Percentiles rank a stretch among this genome's conserved stretches.
Conservation (phyloP, 2,113 vertebrate species). For the Lamprotornis superbus region DNA sequence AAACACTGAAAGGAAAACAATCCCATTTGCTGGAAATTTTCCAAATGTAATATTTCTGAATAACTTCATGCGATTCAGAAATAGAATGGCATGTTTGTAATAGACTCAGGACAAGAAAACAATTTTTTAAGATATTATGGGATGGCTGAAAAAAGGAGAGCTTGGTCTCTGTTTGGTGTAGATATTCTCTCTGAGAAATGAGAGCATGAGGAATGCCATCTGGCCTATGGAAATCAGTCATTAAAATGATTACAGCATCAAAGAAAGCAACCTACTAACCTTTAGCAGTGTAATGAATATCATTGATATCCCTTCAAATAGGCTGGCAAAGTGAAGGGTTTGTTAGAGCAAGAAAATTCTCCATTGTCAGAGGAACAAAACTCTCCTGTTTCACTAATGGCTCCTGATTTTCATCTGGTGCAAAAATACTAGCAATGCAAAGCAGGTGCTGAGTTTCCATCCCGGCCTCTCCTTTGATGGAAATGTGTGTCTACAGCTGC, state of each 20-base stretch:
- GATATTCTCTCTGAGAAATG: neutral
- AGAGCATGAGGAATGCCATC: constrained; percentile 1
- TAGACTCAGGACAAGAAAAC: neutral
- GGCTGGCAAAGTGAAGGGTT: neutral
- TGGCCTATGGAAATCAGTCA: neutral
- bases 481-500: neutral
- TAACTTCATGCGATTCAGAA: neutral
- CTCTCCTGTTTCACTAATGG: neutral
- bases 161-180: neutral
- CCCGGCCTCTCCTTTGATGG: neutral
- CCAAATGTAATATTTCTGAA: neutral
- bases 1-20: neutral
- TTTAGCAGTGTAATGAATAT: neutral
- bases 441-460: neutral
- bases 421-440: neutral
- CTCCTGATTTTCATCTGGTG: neutral
- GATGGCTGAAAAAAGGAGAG: neutral
- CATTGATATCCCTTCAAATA: neutral
- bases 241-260: neutral
- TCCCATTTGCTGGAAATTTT: neutral
- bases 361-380: neutral
- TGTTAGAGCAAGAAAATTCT: neutral
- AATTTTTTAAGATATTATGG: neutral
- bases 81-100: neutral
- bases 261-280: neutral